Conservation (phyloP, 2,113 vertebrate species). For the Marmota monax region DNA sequence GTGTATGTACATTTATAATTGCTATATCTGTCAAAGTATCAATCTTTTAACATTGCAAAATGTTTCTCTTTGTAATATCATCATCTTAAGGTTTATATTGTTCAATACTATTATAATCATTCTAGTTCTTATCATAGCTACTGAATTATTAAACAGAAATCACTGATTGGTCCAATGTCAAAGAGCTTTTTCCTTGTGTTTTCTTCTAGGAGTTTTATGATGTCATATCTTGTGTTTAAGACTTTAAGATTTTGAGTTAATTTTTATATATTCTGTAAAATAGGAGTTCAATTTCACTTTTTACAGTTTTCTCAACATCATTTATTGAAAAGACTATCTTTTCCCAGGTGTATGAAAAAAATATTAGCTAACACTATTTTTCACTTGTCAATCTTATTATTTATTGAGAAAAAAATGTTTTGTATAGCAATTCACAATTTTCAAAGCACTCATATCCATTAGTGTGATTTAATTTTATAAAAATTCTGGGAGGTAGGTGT, state of each 20-base stretch:
- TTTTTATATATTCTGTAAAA: not conserved
- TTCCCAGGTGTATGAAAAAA: not conserved
- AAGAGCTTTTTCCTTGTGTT: not conserved
- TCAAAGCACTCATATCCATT: constrained; percentile 3
- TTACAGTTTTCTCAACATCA: not conserved
- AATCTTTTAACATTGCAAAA: constrained; percentile 35
- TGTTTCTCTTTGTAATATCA: not conserved
- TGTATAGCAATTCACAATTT: constrained; percentile 31
- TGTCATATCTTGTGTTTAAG: not conserved
- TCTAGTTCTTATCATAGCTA: not conserved
- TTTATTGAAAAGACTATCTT: not conserved
- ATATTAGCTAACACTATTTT: not conserved
- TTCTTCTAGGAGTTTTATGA: not conserved
- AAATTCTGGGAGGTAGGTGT: not conserved
- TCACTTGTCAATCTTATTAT: not conserved
- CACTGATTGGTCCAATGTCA: not conserved
- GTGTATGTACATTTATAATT: not conserved
- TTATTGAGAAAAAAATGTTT: constrained; percentile 23
- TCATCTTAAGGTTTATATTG: not conserved
- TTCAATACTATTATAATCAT: not conserved
- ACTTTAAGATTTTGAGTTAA: not conserved
- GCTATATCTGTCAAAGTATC: not conserved
- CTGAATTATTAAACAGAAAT: not conserved
- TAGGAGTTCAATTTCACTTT: not conserved
- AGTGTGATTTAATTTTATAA: constrained; percentile 33